phyloP scores from a whole-genome alignment of 2,888 invertebrate genomes.

The Gibbula magus region DNA sequence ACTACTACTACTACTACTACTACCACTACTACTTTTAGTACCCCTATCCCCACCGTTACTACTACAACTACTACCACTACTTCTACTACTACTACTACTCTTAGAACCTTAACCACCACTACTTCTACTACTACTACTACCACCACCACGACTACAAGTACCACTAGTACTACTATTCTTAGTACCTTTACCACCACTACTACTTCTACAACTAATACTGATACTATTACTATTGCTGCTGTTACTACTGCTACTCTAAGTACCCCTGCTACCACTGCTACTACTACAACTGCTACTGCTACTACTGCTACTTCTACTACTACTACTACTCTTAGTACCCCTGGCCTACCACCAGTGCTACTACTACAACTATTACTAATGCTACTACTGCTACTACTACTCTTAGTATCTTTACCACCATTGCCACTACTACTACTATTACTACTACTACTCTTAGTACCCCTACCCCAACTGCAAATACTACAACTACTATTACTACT shows the following conservation, averaged over 20 bases:
- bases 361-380: constrained; percentile 10
- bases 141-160: background rate
- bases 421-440: background rate
- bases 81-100: background rate
- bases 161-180: no score
- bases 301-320: background rate
- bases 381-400: no score
- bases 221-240: background rate
- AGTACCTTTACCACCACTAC: no score
- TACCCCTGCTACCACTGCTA: constrained; percentile 11
- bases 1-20: background rate
- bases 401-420: no score
- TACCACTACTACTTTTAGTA: background rate
- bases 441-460: constrained; percentile 4
- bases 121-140: background rate
- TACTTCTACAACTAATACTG: constrained; percentile 1
- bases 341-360: background rate
- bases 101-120: background rate
- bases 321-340: background rate
- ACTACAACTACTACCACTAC: background rate
- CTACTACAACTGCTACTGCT: background rate
- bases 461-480: background rate
- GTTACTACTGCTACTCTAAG: background rate
- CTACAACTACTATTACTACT: no score
- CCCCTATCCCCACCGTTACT: background rate